Conservation (phyloP, 2,113 vertebrate species). For the Gymnorhina tibicen region DNA sequence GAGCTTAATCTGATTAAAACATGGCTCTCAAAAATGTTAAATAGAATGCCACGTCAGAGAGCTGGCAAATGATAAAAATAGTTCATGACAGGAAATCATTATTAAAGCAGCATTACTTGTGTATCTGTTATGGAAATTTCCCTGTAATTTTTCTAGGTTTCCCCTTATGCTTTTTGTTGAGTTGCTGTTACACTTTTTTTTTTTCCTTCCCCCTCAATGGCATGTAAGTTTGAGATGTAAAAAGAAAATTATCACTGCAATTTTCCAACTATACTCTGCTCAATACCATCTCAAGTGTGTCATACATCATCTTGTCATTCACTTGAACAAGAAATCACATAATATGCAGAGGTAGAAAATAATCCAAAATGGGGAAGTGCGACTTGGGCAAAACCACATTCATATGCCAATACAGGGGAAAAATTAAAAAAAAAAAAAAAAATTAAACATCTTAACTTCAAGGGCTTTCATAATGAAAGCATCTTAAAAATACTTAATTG, state of each 20-base stretch:
- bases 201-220: background rate
- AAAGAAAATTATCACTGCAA: constrained; percentile 58
- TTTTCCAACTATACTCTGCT: constrained; percentile 48
- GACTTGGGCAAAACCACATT: background rate
- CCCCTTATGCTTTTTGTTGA: constrained; percentile 41
- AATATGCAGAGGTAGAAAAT: constrained; percentile 18
- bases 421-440: background rate
- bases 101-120: constrained; percentile 71
- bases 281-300: constrained; percentile 41
- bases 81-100: constrained; percentile 73
- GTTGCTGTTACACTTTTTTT: background rate
- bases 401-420: background rate
- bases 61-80: constrained; percentile 74
- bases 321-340: constrained; percentile 30
- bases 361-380: background rate
- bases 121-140: constrained; percentile 77
- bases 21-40: constrained; percentile 73
- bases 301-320: constrained; percentile 34
- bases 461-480: background rate
- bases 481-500: background rate
- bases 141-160: constrained; percentile 69
- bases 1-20: constrained; percentile 83
- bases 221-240: constrained; percentile 46
- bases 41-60: constrained; percentile 71
- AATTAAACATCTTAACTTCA: background rate